phyloP scores from a whole-genome alignment of 2,888 invertebrate species.

The Heliconius charithonia region DNA sequence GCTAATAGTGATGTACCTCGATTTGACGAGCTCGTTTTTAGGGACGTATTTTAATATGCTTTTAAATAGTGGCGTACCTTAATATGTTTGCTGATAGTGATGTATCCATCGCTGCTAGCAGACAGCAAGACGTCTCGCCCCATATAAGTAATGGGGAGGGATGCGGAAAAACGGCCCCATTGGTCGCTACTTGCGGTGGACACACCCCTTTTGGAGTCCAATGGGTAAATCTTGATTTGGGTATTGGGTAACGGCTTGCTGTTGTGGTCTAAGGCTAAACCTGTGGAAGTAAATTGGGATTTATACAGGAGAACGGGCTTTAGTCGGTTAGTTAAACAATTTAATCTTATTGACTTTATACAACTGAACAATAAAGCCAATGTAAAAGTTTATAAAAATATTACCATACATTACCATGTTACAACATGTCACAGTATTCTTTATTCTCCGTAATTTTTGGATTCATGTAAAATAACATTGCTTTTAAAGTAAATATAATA shows the following conservation, averaged over 20 bases:
- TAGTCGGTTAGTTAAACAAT: not conserved
- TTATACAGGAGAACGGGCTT: not conserved
- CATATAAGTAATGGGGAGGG: slow-evolving; percentile 68
- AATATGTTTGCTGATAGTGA: slow-evolving; percentile 80
- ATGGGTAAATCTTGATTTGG: slow-evolving; percentile 72
- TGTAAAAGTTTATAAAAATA: not conserved
- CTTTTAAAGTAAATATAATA: not conserved
- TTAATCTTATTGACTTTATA: not conserved
- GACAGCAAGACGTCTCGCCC: slow-evolving; percentile 80
- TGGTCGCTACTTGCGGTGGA: slow-evolving; percentile 63
- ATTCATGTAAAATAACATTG: too few relatives aligned
- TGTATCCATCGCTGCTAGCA: slow-evolving; percentile 85
- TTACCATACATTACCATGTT: not conserved
- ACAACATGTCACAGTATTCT: too few relatives aligned
- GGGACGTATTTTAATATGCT: not conserved
- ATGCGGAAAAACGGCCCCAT: slow-evolving; percentile 77
- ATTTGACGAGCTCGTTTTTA: not conserved
- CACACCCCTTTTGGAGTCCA: slow-evolving; percentile 63
- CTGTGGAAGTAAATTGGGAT: slow-evolving; percentile 58
- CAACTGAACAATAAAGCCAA: not conserved
- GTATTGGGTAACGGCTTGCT: slow-evolving; percentile 84
- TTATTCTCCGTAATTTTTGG: too few relatives aligned
- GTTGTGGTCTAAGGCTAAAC: slow-evolving; percentile 83
- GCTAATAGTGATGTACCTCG: not conserved
- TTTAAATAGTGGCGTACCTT: slow-evolving; percentile 54